Evolutionary conservation across 2,888 invertebrate genomes (phyloP), one percentile per base, ranked within the genome.

Genomic region (Synanthedon tipuliformis): DNA sequence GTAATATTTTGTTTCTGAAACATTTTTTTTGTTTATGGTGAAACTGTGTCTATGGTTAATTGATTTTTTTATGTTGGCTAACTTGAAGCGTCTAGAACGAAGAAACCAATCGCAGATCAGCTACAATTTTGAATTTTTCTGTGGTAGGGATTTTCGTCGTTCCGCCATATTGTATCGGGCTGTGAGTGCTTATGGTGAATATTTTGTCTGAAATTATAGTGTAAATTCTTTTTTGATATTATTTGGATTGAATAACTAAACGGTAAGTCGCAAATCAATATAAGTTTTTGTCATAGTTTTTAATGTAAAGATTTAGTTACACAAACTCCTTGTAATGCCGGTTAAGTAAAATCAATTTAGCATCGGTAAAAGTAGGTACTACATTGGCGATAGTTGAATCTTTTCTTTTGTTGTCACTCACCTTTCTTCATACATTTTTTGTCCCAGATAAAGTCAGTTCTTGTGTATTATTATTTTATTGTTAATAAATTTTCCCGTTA

Each of bases 81-180:
- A 55, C 66, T 60, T 77, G 82, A 79, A 81, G 86, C 86, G 86
- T 87, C 85, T 64, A 55, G 71, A 67, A 60, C 57, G 52, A 59
- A 60, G 53, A 53, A 60, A 73, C 86, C 86, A 87, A 87, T 86
- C 74, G 73, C 61, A 62, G 58, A 57, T 57, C 60, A 72, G 73
- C 73, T 71, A 72, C 70, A 80, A 74, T 81, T 86, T 87, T 81
- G 72, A 85, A 83, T 81, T 77, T 73, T 71, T 78, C 80, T 69
- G 71, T 79, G 81, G 85, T 79, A 85, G 86, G 82, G 86, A 82
- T 81, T 76, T 34, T 77, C 64, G 68, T 75, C 73, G 78, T 75
- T 81, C 83, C 86, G 86, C 86, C 86, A 86, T 87, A 87, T 86
- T 87, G 86, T 85, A 81, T 79, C 76, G 74, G 71, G 81, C 85